Percentiles rank a stretch among this genome's conserved stretches.
phyloP scores from a whole-genome alignment of 2,888 invertebrate genomes.

The Hyalella azteca region DNA sequence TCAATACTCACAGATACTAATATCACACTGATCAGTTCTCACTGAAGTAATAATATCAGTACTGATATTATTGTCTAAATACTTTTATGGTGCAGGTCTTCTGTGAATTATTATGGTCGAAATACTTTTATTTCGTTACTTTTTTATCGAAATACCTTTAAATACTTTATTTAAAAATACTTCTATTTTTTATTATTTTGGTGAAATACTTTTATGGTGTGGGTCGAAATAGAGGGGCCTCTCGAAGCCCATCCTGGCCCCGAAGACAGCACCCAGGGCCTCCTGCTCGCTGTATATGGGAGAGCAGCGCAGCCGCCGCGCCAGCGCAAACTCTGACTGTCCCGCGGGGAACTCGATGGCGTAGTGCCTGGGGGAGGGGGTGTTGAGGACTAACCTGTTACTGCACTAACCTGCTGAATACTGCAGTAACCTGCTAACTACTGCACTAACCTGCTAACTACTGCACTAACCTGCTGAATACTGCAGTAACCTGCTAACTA shows the following conservation, averaged over 20 bases:
- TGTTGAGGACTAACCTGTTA: background rate
- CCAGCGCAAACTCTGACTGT: constrained; percentile 68
- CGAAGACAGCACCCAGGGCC: constrained; percentile 72
- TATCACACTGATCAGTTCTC: background rate
- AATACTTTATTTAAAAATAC: no score
- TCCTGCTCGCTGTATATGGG: constrained; percentile 73
- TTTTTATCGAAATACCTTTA: no score
- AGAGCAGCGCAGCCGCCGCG: constrained; percentile 71
- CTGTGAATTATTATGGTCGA: no score
- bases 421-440: background rate
- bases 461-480: background rate
- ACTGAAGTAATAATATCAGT: background rate
- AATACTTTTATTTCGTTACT: no score
- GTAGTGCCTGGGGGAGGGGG: constrained; percentile 65
- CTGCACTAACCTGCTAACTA: background rate
- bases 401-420: background rate
- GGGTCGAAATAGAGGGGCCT: constrained; percentile 73
- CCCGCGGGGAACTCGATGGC: constrained; percentile 60
- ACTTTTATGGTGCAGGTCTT: no score
- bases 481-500: background rate
- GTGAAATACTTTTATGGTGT: constrained; percentile 68
- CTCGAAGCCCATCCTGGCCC: constrained; percentile 75
- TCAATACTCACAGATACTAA: no score
- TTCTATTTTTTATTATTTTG: no score
- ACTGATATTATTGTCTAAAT: background rate